Evolutionary conservation across 2,888 invertebrate species (phyloP), one percentile per base, ranked within the genome.

Genomic region (Pyralis farinalis): DNA sequence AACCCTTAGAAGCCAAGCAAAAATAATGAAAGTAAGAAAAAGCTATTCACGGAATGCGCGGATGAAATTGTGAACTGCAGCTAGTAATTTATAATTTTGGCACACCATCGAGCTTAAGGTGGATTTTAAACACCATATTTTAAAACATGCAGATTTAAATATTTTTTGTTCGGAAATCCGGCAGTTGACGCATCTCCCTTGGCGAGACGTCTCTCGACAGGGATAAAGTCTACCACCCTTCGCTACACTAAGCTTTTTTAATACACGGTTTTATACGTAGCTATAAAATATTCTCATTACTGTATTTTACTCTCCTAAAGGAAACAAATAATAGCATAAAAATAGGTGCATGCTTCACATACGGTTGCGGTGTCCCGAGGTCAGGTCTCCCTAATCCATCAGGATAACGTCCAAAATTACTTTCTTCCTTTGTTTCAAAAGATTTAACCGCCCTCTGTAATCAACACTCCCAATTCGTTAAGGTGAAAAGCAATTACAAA

Each of bases 211-310:
- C 57, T 59, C 58, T 53, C 49, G 56, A 53, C 59, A 57, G 57
- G 62, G 62, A 64, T 63, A 57, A 63, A 4, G 2, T 4, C 62
- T 69, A 65, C 25, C 25, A 25, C 25, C 25, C 25, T 25, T 7
- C 53, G 53, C 68, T 71, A 72, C 78, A 78, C 80, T 73, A 59
- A 47, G 53, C 62, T 55, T 72, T 70, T 72, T 71, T 72, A 63
- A 59, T 58, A 62, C 49, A 58, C 46, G 53, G 49, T 53, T 49
- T 33, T 47, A 47, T 56, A 61, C 48, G 49, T 57, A 58, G 53
- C 60, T 54, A 58, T 55, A 53, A 67, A 64, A 70, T 63, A 60
- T 64, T 65, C 66, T 79, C 80, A 81, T 82, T 81, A 76, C 66
- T 62, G 72, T 63, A 64, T 71, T 73, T 66, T 55, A 49, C 69